Percentiles rank a stretch among this genome's conserved stretches.
Conservation (phyloP, 2,113 vertebrate genomes). For the Strigops habroptila region DNA sequence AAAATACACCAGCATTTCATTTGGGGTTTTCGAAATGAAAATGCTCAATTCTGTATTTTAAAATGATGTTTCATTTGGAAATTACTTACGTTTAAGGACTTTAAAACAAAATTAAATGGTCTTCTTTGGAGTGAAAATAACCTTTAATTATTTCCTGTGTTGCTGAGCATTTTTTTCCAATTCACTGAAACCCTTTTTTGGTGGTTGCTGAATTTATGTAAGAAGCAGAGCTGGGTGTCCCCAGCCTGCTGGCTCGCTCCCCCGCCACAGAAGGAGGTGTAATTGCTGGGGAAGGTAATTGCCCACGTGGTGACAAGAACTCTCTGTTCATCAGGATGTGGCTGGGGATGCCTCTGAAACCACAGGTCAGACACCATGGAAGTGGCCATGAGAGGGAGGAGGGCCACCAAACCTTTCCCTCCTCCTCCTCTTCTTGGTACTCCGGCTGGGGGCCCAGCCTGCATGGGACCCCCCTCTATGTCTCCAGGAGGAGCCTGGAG, state of each 20-base stretch:
- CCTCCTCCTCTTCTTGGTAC: rapidly evolving
- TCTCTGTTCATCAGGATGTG: background rate
- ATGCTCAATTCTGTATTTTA: background rate
- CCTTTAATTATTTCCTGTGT: background rate
- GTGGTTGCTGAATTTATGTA: background rate
- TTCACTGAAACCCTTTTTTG: background rate
- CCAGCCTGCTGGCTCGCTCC: background rate
- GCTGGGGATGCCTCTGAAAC: background rate
- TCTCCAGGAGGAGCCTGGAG: background rate
- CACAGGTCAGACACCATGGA: rapidly evolving
- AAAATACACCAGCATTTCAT: background rate
- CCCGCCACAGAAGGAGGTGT: background rate
- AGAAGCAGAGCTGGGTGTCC: background rate
- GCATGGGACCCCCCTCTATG: no score
- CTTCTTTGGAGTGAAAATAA: background rate
- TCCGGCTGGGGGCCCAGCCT: background rate
- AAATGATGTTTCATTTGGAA: background rate
- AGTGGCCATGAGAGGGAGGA: background rate
- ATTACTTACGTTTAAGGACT: background rate
- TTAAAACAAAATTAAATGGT: background rate
- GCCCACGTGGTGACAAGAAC: background rate
- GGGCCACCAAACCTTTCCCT: background rate
- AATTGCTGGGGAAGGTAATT: background rate
- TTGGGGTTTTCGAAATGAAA: background rate
- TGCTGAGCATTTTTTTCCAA: background rate